Percentiles rank a stretch among this genome's conserved stretches.
Conservation (phyloP, 2,888 invertebrate species). For the Phortica magna region DNA sequence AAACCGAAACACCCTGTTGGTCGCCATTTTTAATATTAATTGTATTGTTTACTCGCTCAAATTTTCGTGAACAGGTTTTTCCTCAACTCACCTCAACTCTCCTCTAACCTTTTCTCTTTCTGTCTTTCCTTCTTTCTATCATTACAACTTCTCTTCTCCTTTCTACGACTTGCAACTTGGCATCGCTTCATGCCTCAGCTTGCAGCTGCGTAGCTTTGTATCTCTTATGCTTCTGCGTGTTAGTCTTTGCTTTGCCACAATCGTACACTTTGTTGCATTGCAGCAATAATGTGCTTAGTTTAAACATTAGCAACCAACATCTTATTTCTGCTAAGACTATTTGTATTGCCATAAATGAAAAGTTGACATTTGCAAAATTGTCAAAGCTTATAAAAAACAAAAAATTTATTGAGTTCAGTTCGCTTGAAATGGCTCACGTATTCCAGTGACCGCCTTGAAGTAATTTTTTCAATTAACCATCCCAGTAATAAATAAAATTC, state of each 20-base stretch:
- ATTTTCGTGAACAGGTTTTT: slow-evolving; percentile 12
- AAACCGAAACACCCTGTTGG: slow-evolving; percentile 29
- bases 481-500: background rate
- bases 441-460: background rate
- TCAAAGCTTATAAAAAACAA: background rate
- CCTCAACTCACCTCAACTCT: too few relatives aligned
- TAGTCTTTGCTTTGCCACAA: background rate
- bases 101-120: background rate
- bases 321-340: slow-evolving; percentile 52
- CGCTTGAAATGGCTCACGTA: too few relatives aligned
- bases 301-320: slow-evolving; percentile 35
- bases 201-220: slow-evolving; percentile 18
- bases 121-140: background rate
- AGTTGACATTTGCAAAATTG: slow-evolving; percentile 11
- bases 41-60: background rate
- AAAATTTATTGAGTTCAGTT: too few relatives aligned
- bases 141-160: background rate
- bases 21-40: slow-evolving; percentile 40
- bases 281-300: slow-evolving; percentile 60
- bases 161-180: background rate
- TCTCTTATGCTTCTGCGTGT: slow-evolving; percentile 16
- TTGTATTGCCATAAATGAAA: slow-evolving; percentile 48
- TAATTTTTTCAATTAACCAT: background rate
- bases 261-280: slow-evolving; percentile 45
- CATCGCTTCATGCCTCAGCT: slow-evolving; percentile 9